Conservation (phyloP, 1,140 invertebrate species). For the Bathynomus jamesi region DNA sequence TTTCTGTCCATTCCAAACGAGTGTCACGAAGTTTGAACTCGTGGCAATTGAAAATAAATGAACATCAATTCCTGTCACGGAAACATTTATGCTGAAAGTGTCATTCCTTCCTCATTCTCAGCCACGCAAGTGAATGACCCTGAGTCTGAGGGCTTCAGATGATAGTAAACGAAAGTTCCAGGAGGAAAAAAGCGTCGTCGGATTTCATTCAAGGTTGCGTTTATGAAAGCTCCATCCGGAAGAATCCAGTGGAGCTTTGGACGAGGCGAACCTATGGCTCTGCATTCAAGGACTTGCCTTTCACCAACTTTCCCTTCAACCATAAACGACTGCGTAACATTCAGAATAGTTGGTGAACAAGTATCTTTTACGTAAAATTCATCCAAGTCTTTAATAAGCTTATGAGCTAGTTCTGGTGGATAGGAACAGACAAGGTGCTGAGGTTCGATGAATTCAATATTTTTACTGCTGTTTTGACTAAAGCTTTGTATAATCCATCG, state of each 20-base stretch:
- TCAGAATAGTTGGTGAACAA: conserved; percentile 29
- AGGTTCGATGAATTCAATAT: conserved; percentile 32
- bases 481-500: conserved; percentile 43
- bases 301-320: conserved; percentile 44
- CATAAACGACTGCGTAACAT: conserved; percentile 20
- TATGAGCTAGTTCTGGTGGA: conserved; percentile 37
- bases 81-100: conserved; percentile 25
- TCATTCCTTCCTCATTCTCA: conserved; percentile 36
- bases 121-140: conserved; percentile 41
- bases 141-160: conserved; percentile 39
- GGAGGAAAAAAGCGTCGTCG: conserved; percentile 40
- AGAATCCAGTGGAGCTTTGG: conserved; percentile 46
- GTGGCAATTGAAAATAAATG: conserved; percentile 41
- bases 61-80: conserved; percentile 43
- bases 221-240: conserved; percentile 43
- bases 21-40: conserved; percentile 45
- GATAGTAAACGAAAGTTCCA: conserved; percentile 42
- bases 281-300: conserved; percentile 44
- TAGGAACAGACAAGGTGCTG: conserved; percentile 42
- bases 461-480: conserved; percentile 21
- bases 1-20: conserved; percentile 46
- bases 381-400: conserved; percentile 40
- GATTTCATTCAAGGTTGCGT: conserved; percentile 39
- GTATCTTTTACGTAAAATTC: conserved; percentile 37
- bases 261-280: conserved; percentile 44